Conservation (phyloP, 2,888 invertebrate genomes). For the Lochmaea capreae region DNA sequence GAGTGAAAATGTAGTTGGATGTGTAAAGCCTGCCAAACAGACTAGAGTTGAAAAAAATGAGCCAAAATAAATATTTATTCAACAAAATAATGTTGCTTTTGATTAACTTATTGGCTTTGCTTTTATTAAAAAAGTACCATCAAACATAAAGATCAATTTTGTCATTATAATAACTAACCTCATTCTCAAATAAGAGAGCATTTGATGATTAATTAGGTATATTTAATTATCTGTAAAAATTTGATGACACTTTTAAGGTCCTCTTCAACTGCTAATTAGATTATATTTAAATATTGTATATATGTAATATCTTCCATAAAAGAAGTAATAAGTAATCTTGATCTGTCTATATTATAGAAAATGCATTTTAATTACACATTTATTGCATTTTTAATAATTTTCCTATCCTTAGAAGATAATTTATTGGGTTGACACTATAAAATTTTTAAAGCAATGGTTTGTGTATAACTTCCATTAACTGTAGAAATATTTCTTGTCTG, state of each 20-base stretch:
- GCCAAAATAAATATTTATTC: constrained; percentile 10
- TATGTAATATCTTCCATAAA: constrained; percentile 45
- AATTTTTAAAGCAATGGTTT: no score
- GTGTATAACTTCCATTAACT: no score
- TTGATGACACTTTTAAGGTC: constrained; percentile 9
- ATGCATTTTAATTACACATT: constrained; percentile 18
- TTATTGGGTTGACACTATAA: no score
- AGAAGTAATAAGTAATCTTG: constrained; percentile 15
- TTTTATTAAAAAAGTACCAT: constrained; percentile 19
- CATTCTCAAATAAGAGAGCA: no score
- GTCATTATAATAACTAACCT: no score
- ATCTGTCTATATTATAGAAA: constrained; percentile 9
- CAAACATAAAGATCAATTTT: neutral
- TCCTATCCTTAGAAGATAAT: neutral
- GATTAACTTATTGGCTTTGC: constrained; percentile 28
- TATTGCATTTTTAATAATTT: neutral
- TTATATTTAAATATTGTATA: constrained; percentile 39
- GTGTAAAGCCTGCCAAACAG: constrained; percentile 1
- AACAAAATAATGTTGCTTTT: constrained; percentile 8
- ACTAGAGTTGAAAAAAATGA: neutral
- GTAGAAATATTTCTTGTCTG: no score
- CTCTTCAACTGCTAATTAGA: constrained; percentile 7
- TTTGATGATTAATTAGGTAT: no score
- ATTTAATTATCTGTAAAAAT: no score
- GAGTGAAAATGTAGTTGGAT: neutral